Base-by-base conservation (phyloP, 2,888 invertebrate species). In the Tortricodes alternella region DNA sequence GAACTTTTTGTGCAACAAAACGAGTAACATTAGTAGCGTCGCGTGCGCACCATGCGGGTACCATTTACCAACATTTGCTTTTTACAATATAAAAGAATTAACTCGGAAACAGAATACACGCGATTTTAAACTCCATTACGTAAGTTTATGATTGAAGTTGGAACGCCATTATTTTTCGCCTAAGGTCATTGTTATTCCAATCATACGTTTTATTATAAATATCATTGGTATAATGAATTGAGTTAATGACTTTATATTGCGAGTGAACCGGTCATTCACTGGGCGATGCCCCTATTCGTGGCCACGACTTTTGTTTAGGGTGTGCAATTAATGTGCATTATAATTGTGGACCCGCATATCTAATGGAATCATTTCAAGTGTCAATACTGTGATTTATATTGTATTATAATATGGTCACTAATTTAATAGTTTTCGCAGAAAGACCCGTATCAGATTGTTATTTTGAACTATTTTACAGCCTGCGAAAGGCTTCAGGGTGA, bases 1-100 rank as follows among this genome's bases (percentile, higher is more conserved):
- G 9, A 2, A n/a, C 9, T 29, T 29, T 29, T 24, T 41, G 24
- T 24, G 13, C 41, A 15, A 41, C 53, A 53, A 24, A 23, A 68
- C 67, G 64, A 62, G 65, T 63, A 64, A 67, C 64, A 71, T 73
- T 73, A 70, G 72, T 69, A 69, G 62, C 46, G 71, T 61, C 78
- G 78, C 78, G 76, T 77, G 80, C 69, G 67, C 69, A 61, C 29
- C 55, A 80, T 80, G 80, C 80, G 80, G 80, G 80, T 65, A 23
- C 44, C 39, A 49, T 43, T 34, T 43, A 35, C 27, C 44, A 37
- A 18, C 37, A 53, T 35, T 46, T n/a, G n/a, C n/a, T n/a, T n/a
- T n/a, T n/a, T n/a, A n/a, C n/a, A n/a, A n/a, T n/a, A n/a, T n/a
- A n/a, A n/a, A n/a, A n/a, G n/a, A n/a, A n/a, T n/a, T n/a, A n/a